Conservation (phyloP, 2,113 vertebrate species). For the Lasiurus cinereus region DNA sequence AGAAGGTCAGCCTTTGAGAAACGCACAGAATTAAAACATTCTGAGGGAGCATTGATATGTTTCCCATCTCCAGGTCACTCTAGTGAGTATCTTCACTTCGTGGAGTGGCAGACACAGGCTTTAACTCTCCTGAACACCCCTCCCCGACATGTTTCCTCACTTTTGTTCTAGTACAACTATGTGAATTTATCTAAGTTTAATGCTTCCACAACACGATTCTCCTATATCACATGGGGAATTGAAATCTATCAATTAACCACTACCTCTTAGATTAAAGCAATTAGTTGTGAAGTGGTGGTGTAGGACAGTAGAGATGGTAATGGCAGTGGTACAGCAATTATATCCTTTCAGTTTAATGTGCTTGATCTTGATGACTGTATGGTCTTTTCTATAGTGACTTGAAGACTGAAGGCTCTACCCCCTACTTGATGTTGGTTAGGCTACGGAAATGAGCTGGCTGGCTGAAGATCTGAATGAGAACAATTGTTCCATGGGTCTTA, state of each 20-base stretch:
- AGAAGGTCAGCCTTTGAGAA: background rate
- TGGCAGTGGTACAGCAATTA: background rate
- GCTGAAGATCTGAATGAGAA: background rate
- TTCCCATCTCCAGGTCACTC: background rate
- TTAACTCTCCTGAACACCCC: background rate
- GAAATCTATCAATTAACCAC: background rate
- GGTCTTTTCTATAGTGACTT: slow-evolving; percentile 62
- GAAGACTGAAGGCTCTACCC: slow-evolving; percentile 29
- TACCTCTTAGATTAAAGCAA: background rate
- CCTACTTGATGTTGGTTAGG: slow-evolving; percentile 82
- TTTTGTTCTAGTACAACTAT: background rate
- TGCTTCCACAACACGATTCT: background rate
- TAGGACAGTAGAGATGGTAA: background rate
- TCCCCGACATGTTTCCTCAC: background rate
- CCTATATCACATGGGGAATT: background rate
- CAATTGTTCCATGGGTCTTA: background rate
- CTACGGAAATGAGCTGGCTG: slow-evolving; percentile 74
- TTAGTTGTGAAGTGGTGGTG: background rate
- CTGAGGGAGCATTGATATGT: too few species aligned
- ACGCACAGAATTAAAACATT: background rate
- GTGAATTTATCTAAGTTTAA: background rate
- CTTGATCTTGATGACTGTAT: background rate
- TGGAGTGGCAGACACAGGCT: background rate
- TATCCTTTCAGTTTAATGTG: background rate
- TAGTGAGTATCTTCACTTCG: rapidly evolving